Evolutionary conservation across 2,888 invertebrate genomes (phyloP), one percentile per base, ranked within the genome.

Genomic region (Cryptus viduatorius): DNA sequence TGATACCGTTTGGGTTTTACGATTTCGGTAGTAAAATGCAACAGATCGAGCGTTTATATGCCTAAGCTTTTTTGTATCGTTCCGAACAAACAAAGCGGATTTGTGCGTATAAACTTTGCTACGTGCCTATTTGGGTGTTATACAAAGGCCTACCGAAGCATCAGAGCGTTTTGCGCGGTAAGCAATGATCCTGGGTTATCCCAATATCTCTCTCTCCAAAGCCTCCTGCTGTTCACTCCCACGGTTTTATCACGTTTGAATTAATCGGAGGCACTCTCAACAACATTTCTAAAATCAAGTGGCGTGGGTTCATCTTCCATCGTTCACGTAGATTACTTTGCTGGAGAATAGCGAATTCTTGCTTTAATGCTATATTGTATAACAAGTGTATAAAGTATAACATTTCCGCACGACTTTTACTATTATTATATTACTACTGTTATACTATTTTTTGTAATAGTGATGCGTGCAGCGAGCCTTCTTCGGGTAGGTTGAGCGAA

Each of bases 231-330:
- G 67, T 59, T 72, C 56, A 72, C 48, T 77, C 56, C 44, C 46
- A 67, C 48, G 82, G 44, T 77, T 77, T 77, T 44, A 67, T 82
- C 82, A 82, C 77, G 72, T 77, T 82, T 48, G 77, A 65, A 81
- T 81, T 77, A 24, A 67, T 12, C 46, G 56, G 10, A n/a, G 42
- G 48, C 16, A 12, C 82, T 82, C 56, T 59, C 42, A 48, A 48
- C 24, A 59, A 53, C 46, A 56, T 71, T 72, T 44, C 24, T 5
- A 46, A 59, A 78, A 73, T 78, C 42, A 59, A 77, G 42, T 59
- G 78, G 46, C 59, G 56, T 61, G 59, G 7, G 4, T 24, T 46
- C 56, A 42, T 46, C 29, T 19, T 48, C 61, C 10, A 10, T 29
- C 31, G 31, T 48, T 44, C 14, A 3, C 65, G 14, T 24, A 5